phyloP scores from a whole-genome alignment of 2,797 vertebrate species.

The Aulostomus chinensis region DNA sequence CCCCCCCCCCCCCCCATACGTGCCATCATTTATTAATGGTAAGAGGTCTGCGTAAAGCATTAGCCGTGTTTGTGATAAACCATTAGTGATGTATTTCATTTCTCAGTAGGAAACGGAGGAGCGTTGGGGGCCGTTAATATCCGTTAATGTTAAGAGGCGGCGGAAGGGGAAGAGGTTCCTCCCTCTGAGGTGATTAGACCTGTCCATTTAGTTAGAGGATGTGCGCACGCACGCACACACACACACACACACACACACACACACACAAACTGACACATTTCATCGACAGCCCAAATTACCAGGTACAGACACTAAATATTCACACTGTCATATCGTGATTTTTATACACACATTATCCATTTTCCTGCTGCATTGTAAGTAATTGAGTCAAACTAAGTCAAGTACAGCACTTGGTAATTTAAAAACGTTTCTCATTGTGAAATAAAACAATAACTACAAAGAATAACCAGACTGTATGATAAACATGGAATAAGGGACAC shows the following conservation, averaged over 20 bases:
- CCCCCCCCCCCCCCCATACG: slow-evolving; percentile 42
- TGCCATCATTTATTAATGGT: slow-evolving; percentile 75
- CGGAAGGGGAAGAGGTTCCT: slow-evolving; percentile 72
- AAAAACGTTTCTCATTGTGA: too few species aligned
- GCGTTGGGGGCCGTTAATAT: slow-evolving; percentile 74
- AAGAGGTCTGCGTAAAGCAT: slow-evolving; percentile 76
- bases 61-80: slow-evolving; percentile 76
- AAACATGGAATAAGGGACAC: too few species aligned
- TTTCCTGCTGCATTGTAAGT: not conserved
- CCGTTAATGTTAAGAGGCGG: slow-evolving; percentile 74
- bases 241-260: slow-evolving; percentile 12
- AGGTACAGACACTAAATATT: not conserved
- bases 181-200: slow-evolving; percentile 73
- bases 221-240: slow-evolving; percentile 6
- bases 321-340: not conserved
- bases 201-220: slow-evolving; percentile 72
- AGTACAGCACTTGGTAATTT: too few species aligned
- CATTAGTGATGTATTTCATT: slow-evolving; percentile 78
- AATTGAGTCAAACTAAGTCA: not conserved
- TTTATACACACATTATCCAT: not conserved
- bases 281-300: not conserved
- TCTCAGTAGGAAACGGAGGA: slow-evolving; percentile 68
- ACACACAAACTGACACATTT: slow-evolving; percentile 1
- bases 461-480: too few species aligned
- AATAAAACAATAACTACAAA: too few species aligned